Base-by-base conservation (phyloP, 2,888 invertebrate genomes). In the Icerya purchasi region DNA sequence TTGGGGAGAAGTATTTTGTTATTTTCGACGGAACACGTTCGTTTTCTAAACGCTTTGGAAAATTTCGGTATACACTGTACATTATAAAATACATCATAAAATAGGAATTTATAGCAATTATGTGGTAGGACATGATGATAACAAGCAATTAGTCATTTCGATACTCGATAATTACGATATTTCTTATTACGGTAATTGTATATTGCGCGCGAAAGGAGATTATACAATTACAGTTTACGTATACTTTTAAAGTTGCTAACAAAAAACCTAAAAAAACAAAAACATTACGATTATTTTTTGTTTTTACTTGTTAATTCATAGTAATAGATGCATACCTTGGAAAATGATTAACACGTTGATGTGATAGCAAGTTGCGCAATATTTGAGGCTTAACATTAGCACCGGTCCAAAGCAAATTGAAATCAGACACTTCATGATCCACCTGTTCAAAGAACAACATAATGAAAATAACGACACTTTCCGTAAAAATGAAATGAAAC, bases 261-360 rank as follows among this genome's bases (percentile, higher is more conserved):
- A 21, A 51, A 49, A 51, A 51, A 5, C 3, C 19, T 20, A 51
- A 21, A 21, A 51, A 49, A 14, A 49, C 10, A 14, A 14, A 51
- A 51, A 51, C n/a, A 51, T n/a, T n/a, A n/a, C n/a, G n/a, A n/a
- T n/a, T n/a, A n/a, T n/a, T n/a, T n/a, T n/a, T n/a, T n/a, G n/a
- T n/a, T n/a, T n/a, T n/a, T n/a, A n/a, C n/a, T n/a, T n/a, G n/a
- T n/a, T n/a, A n/a, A n/a, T n/a, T n/a, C n/a, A n/a, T n/a, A n/a
- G n/a, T n/a, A n/a, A n/a, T n/a, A n/a, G n/a, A 36, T 57, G 64
- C 69, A 70, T 69, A 83, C 84, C 84, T 81, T 5, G 94, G 94
- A 71, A 96, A 96, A 73, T 96, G 94, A 71, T 96, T 96, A 61
- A 94, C 86, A 68, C 92, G 79, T 73, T 96, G 96, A 72, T 90